A percentile compares a stretch with the other conserved stretches of the same genome.
Evolutionary conservation across 2,113 vertebrate genomes (phyloP).

Genomic region (Apistogramma diplotaenia): DNA sequence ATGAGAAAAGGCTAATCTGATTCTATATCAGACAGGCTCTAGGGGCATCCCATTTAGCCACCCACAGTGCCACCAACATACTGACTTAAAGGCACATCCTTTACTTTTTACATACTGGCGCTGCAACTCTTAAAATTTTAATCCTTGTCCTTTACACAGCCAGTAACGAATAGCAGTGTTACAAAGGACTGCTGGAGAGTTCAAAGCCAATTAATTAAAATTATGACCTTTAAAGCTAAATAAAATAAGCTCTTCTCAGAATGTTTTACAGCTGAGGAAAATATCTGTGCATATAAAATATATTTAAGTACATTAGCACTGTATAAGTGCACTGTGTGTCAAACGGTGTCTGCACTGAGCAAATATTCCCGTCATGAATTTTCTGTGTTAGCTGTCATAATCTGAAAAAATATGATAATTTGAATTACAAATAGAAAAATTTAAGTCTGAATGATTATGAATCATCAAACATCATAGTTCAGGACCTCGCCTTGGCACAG

Average conservation of each 20-base stretch:
- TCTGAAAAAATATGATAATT: neutral
- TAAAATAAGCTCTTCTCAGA: neutral
- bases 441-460: constrained; percentile 4
- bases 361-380: neutral
- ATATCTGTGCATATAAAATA: neutral
- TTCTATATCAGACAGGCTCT: constrained; percentile 59
- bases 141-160: neutral
- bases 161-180: neutral
- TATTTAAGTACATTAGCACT: neutral
- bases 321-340: neutral
- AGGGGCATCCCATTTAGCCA: constrained; percentile 50
- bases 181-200: neutral
- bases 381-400: neutral
- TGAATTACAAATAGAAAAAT: constrained; percentile 15
- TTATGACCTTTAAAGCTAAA: neutral
- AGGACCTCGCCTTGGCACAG: neutral
- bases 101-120: constrained; percentile 12
- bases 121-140: neutral
- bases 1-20: constrained; percentile 66
- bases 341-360: neutral
- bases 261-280: neutral
- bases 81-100: constrained; percentile 39
- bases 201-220: neutral
- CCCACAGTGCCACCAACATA: constrained; percentile 40
- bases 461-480: neutral